A percentile compares a stretch with the other conserved stretches of the same genome.
Conservation (phyloP, 2,113 vertebrate species). For the Tachuris rubrigastra region DNA sequence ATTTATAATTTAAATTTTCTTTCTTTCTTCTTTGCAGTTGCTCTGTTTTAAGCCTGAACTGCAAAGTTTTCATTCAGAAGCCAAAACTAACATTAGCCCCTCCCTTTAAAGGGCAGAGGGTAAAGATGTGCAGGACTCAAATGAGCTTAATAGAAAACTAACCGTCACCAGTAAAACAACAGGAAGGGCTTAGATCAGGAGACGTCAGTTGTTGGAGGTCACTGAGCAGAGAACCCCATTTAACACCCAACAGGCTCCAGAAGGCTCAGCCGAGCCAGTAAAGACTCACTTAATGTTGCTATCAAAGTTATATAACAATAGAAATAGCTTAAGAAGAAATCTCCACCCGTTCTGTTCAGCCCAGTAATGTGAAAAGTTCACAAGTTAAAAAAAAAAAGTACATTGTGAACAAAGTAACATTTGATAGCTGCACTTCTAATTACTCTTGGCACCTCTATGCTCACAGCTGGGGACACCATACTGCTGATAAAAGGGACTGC, state of each 20-base stretch:
- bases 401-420: constrained; percentile 18
- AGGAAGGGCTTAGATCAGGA: constrained; percentile 61
- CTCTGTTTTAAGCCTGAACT: constrained; percentile 23
- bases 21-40: not conserved
- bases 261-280: constrained; percentile 1
- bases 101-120: constrained; percentile 69
- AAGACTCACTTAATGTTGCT: constrained; percentile 40
- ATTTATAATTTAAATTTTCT: constrained; percentile 46
- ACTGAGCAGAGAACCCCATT: constrained; percentile 63
- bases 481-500: not conserved
- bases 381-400: not conserved
- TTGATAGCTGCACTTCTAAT: not conserved
- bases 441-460: not conserved
- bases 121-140: constrained; percentile 68
- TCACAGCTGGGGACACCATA: constrained; percentile 28
- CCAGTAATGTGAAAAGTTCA: constrained; percentile 56
- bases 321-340: constrained; percentile 32
- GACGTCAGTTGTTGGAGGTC: constrained; percentile 64
- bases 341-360: constrained; percentile 40
- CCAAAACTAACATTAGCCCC: constrained; percentile 66
- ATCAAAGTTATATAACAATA: constrained; percentile 63
- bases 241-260: constrained; percentile 68
- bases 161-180: constrained; percentile 57
- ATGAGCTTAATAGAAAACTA: constrained; percentile 70
- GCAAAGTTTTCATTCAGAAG: constrained; percentile 58